Evolutionary conservation across 2,113 vertebrate species (phyloP).

Genomic region (rat (Rattus norvegicus)): GRCr8 NC_086032.1:108555001-108555500

Average conservation of each 20-base stretch:
- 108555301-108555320: neutral
- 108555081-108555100: neutral
- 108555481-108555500: neutral
- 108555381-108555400: neutral
- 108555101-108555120: neutral
- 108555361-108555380: neutral
- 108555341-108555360: neutral
- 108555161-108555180: neutral
- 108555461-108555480: neutral
- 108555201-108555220: neutral
- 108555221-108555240: neutral
- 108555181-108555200: neutral
- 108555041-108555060: neutral
- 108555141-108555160: neutral
- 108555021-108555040: neutral
- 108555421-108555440: neutral
- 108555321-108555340: neutral
- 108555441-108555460: neutral
- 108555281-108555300: neutral
- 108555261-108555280: neutral
- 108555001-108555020: constrained; percentile 21
- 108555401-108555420: neutral
- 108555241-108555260: no score
- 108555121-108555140: neutral
- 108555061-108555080: neutral